Conservation (phyloP, 2,888 invertebrate genomes). For the Erebia epiphron region DNA sequence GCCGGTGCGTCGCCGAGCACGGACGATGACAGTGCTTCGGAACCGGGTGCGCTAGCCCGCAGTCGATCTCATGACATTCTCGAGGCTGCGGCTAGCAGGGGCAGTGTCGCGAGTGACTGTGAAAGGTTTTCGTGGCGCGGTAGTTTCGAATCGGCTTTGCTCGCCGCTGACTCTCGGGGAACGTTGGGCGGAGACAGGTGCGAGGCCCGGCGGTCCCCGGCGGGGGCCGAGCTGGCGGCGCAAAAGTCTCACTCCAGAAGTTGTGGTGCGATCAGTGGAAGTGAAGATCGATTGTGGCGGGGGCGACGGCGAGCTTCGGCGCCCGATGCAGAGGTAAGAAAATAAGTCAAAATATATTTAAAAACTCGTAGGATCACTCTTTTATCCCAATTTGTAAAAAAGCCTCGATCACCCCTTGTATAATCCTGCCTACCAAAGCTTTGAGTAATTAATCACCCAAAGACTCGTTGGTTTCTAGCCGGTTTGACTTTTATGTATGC, state of each 20-base stretch:
- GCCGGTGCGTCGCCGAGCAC: slow-evolving; percentile 89
- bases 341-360: too few relatives aligned
- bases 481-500: too few relatives aligned
- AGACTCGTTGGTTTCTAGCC: too few relatives aligned
- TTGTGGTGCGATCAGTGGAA: slow-evolving; percentile 92
- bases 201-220: slow-evolving; percentile 90
- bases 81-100: slow-evolving; percentile 82
- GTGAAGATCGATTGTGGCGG: slow-evolving; percentile 81
- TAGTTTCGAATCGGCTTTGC: slow-evolving; percentile 94
- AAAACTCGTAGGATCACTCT: too few relatives aligned
- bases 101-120: slow-evolving; percentile 91
- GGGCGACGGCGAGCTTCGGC: slow-evolving; percentile 75
- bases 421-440: too few relatives aligned
- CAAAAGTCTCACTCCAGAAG: slow-evolving; percentile 91
- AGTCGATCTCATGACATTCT: slow-evolving; percentile 93
- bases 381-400: too few relatives aligned
- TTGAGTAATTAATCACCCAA: too few relatives aligned
- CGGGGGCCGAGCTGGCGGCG: slow-evolving; percentile 91
- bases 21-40: slow-evolving; percentile 88
- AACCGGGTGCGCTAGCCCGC: slow-evolving; percentile 86
- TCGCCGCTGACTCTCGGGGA: slow-evolving; percentile 93
- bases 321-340: slow-evolving; percentile 75
- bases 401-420: too few relatives aligned
- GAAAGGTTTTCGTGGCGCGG: slow-evolving; percentile 96
- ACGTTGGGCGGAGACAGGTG: slow-evolving; percentile 89